Base-by-base conservation (phyloP, 2,113 vertebrate genomes). In the Mandrillus leucophaeus region DNA sequence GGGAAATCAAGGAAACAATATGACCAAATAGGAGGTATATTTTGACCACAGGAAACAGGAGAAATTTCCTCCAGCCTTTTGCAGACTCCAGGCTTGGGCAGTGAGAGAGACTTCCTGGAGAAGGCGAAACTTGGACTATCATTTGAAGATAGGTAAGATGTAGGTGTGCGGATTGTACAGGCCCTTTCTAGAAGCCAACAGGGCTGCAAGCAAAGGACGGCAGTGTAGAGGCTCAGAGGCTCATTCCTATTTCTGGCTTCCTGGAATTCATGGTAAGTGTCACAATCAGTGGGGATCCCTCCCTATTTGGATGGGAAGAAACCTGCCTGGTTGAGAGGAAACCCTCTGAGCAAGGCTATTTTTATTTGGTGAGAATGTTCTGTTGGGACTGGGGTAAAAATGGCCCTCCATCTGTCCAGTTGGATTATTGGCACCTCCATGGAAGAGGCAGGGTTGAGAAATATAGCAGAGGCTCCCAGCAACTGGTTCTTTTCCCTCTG, bases 361-460 rank as follows among this genome's bases (percentile, higher is more conserved):
- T 97, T 97, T 72, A 89, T 92, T 76, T 73, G 25, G 59, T 85
- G 93, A 80, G 89, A 92, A 80, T 18, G 30, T 72, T 95, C 78
- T 84, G 59, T 83, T 16, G 85, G 80, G 90, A 73, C 45, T 25
- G 45, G 80, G 45, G 48, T 93, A 90, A 93, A 97, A 93, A 95
- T 89, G 85, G 85, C 43, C 82, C 72, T 90, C 93, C 93, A 73
- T 93, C 93, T 97, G 93, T 55, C 84, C 52, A 45, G 61, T 43
- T 79, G 89, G 85, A 38, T 73, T 64, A 64, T 38, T 89, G 85
- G 70, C 38, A 83, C 30, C 38, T 30, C 55, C 16, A 14, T 5
- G n/a, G 72, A 43, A 61, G 89, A 93, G 64, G n/a, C 16, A 55
- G 72, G 73, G 32, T 20, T 43, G 55, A 50, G 50, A 59, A 52